Base-by-base conservation (phyloP, 2,888 invertebrate genomes). In the Apomyelois bistriatella region DNA sequence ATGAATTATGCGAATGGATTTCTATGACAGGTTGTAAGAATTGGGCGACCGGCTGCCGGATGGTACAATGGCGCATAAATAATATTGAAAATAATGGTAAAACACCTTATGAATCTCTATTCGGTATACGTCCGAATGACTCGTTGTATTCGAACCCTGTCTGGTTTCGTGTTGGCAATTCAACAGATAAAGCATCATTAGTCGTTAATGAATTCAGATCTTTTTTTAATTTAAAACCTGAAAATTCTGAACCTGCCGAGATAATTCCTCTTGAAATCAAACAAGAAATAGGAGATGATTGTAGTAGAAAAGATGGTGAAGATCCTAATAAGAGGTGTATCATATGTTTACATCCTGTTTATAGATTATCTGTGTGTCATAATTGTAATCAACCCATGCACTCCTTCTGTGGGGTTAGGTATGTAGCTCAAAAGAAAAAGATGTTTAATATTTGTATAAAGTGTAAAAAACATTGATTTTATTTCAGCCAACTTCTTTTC, bases 51-150 rank as follows among this genome's bases (percentile, higher is more conserved):
- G 50, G 37, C 1, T 53, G 55, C 28, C 48, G 53, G 12, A 48
- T 46, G 28, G 47, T 57, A n/a, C 59, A 59, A 13, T 59, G 57
- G 59, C 7, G 32, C 12, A 15, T 57, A 1, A 59, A 59, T 41
- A 57, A 54, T 37, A 48, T 28, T 3, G 1, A 9, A 28, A 1
- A 9, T 3, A 13, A 35, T 22, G 46, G 9, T 10, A n/a, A 6
- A 9, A 47, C 49, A 5, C 53, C 53, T 1, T 53, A 37, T 4
- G 13, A 46, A 13, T 13, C 9, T 6, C 7, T 53, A 0, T 53
- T 53, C 12, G 42, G 49, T 46, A 3, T 36, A 6, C 8, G 13
- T 15, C 16, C 30, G 0, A 37, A 42, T 30, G 30, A 50, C 40
- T 16, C 48, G 3, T 38, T 48, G 9, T 9, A 22, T 13, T 3